Evolutionary conservation across 1,140 invertebrate genomes (phyloP), one percentile per base, ranked within the genome.

Genomic region (Vollenhovia emeryi): DNA sequence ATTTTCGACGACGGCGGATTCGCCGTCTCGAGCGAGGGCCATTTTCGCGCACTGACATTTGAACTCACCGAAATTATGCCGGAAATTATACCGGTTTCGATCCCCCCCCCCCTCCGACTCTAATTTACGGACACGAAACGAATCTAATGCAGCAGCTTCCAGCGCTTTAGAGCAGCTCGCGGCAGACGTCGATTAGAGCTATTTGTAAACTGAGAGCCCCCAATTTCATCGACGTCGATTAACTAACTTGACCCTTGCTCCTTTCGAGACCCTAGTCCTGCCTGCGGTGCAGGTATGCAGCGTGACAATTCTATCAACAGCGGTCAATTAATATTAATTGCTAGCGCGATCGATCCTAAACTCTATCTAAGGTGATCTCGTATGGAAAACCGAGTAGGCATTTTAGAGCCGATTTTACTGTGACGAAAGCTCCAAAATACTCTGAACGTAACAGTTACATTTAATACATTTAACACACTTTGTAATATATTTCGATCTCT

Each of bases 151-250:
- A 59, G 33, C 33, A 75, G 50, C 33, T 27, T 45, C 59, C 15
- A n/a, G 43, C n/a, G 24, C 24, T 57, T 73, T 45, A 73, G 11
- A 82, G n/a, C 66, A 57, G 33, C 7, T 52, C 30, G 43, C 18
- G 13, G 24, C 15, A 11, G n/a, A 60, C 62, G 33, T 52, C 21
- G 66, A 57, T 71, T 57, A 57, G 48, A 40, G 50, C 24, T 79
- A 8, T 57, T 24, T 30, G 36, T 36, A 82, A 82, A 73, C n/a
- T 45, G 50, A 59, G 36, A 71, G 36, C 48, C 18, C 48, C 15
- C 78, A 73, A 73, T 73, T 73, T 82, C 40, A 73, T 71, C 33
- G 48, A 71, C 36, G 50, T 43, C n/a, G 50, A 80, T 82, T 57
- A 82, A 71, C 50, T 21, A 55, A 80, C 64, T 57, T 71, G 27